Evolutionary conservation across 2,888 invertebrate species (phyloP).

Genomic region (Alloscopus bannaensis): DNA sequence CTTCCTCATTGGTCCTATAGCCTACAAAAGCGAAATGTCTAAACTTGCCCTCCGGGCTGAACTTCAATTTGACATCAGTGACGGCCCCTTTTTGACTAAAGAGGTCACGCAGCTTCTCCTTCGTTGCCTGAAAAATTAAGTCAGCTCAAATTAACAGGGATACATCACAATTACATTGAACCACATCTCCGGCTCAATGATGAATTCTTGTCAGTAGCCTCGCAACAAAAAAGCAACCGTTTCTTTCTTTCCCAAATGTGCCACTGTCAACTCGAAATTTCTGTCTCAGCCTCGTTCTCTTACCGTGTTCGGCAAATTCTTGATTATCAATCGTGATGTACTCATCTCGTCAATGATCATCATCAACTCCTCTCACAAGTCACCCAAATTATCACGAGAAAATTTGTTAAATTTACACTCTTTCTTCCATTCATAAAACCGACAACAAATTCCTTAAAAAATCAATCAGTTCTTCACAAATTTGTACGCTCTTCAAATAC

Average conservation of each 20-base stretch:
- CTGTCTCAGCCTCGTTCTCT: constrained; percentile 73
- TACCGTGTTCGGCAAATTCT: constrained; percentile 92
- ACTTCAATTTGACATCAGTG: constrained; percentile 96
- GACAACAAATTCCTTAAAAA: neutral
- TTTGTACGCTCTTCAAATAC: neutral
- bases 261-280: neutral
- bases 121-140: constrained; percentile 82
- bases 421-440: neutral
- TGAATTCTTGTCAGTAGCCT: neutral
- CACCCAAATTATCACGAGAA: too few relatives aligned
- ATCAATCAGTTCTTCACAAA: neutral
- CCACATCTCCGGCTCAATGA: too few relatives aligned
- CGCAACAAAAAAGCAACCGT: neutral
- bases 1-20: constrained; percentile 88
- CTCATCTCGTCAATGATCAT: constrained; percentile 54
- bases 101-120: constrained; percentile 83
- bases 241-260: too few relatives aligned
- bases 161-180: neutral
- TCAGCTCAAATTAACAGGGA: neutral
- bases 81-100: constrained; percentile 89
- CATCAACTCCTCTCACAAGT: too few relatives aligned
- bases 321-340: constrained; percentile 92
- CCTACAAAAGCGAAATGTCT: constrained; percentile 96
- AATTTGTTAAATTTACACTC: too few relatives aligned
- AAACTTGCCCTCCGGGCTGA: constrained; percentile 92